Conservation (phyloP, 2,113 vertebrate genomes). For the Aphyosemion australe region DNA sequence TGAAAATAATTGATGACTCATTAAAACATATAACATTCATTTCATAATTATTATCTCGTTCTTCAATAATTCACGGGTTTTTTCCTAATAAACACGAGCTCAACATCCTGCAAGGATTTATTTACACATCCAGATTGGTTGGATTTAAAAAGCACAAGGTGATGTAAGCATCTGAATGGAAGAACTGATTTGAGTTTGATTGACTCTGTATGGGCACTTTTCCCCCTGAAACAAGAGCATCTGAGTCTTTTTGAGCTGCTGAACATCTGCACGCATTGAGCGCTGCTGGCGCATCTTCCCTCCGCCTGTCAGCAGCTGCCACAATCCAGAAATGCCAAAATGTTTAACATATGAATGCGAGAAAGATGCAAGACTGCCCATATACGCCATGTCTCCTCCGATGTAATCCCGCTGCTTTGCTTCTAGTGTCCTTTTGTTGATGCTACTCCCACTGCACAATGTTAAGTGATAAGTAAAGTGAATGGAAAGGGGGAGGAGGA, state of each 20-base stretch:
- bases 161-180: slow-evolving; percentile 35
- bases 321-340: slow-evolving; percentile 41
- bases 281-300: slow-evolving; percentile 31
- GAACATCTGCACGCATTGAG: slow-evolving; percentile 74
- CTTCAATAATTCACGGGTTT: too few species aligned
- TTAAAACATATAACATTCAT: background rate
- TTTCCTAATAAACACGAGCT: too few species aligned
- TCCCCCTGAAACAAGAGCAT: slow-evolving; percentile 45
- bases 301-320: slow-evolving; percentile 65
- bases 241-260: slow-evolving; percentile 56
- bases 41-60: background rate
- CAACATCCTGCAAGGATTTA: background rate
- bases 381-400: slow-evolving; percentile 44
- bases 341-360: slow-evolving; percentile 70
- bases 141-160: slow-evolving; percentile 31
- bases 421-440: slow-evolving; percentile 58
- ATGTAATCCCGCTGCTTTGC: slow-evolving; percentile 57
- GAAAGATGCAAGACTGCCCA: slow-evolving; percentile 60
- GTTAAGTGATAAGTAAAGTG: slow-evolving; percentile 69
- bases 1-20: too few species aligned
- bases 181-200: slow-evolving; percentile 46
- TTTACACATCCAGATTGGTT: background rate
- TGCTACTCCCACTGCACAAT: slow-evolving; percentile 64
- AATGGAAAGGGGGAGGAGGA: slow-evolving; percentile 42
- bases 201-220: slow-evolving; percentile 29